Conservation (phyloP, 2,797 vertebrate genomes). For the Protonibea diacanthus region DNA sequence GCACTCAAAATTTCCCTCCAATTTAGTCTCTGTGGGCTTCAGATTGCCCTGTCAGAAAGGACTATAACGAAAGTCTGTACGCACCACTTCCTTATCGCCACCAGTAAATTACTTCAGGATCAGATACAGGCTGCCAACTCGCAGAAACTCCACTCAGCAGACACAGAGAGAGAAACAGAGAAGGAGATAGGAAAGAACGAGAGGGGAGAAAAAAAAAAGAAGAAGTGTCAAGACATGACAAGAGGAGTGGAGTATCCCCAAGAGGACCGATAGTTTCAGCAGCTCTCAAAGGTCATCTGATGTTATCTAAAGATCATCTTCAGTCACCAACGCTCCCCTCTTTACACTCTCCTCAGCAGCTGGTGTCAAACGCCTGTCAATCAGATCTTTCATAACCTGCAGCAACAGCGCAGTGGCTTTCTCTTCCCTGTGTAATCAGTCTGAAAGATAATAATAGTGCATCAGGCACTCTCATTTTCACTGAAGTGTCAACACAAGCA, state of each 20-base stretch:
- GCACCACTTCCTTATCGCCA: constrained; percentile 81
- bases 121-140: constrained; percentile 83
- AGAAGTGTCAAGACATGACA: constrained; percentile 73
- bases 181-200: constrained; percentile 47
- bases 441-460: constrained; percentile 8
- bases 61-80: constrained; percentile 72
- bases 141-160: constrained; percentile 73
- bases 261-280: constrained; percentile 71
- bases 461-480: background rate
- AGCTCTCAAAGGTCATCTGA: constrained; percentile 79
- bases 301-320: constrained; percentile 82
- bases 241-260: constrained; percentile 65
- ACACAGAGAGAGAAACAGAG: constrained; percentile 54
- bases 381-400: constrained; percentile 71
- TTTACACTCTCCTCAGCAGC: constrained; percentile 65
- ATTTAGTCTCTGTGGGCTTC: constrained; percentile 68
- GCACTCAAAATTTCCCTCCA: constrained; percentile 62
- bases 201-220: constrained; percentile 14
- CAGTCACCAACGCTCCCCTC: constrained; percentile 63
- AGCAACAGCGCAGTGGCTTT: constrained; percentile 34
- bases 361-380: constrained; percentile 74
- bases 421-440: constrained; percentile 44
- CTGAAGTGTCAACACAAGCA: constrained; percentile 2
- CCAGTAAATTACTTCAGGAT: constrained; percentile 83
- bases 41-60: constrained; percentile 77